Base-by-base conservation (phyloP, 2,888 invertebrate species). In the Archips xylosteana region DNA sequence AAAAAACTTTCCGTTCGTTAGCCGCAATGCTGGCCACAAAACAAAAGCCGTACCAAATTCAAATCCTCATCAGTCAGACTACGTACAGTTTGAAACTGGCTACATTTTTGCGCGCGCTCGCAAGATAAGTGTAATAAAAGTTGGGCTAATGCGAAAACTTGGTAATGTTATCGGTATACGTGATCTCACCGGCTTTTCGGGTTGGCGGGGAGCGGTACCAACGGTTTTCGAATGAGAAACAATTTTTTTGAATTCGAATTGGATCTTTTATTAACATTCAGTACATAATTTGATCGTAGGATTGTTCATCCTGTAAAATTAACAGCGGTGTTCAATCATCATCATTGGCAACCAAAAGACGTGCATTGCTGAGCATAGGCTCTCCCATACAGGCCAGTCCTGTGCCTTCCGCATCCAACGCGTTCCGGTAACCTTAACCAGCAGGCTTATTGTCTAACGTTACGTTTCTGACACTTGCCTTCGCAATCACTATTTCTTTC, bases 121-220 rank as follows among this genome's bases (percentile, higher is more conserved):
- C 82, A 83, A 91, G 92, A 92, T 93, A 92, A 92, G 90, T 91
- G 92, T 93, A 93, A 92, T 93, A 93, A 94, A 93, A 94, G 93
- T 93, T 92, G 76, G 78, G 79, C 86, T 93, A 94, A 94, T 92
- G 93, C 85, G 88, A 87, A 93, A 94, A 94, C 92, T 94, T 93
- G 81, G 89, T 92, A 91, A 93, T 94, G 92, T 92, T 94, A 94
- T 94, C 93, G 91, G 90, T 82, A 90, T 91, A 94, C 93, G 94
- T 93, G 93, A 94, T 94, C 94, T 90, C 88, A 78, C 84, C 84
- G 91, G 89, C 90, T 91, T 91, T 90, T 91, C 89, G 86, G 86
- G 84, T 81, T 80, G 80, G 83, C 83, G 86, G 81, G 78, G 77
- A 77, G 75, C 80, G 78, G 77, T 85, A 91, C 92, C 86, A 89